Percentiles rank a stretch among this genome's conserved stretches.
These are phyloP conservation scores for Aratinga solstitialis DNA, from an alignment of 2,797 vertebrate species.

Conservation along the genomic window DNA sequence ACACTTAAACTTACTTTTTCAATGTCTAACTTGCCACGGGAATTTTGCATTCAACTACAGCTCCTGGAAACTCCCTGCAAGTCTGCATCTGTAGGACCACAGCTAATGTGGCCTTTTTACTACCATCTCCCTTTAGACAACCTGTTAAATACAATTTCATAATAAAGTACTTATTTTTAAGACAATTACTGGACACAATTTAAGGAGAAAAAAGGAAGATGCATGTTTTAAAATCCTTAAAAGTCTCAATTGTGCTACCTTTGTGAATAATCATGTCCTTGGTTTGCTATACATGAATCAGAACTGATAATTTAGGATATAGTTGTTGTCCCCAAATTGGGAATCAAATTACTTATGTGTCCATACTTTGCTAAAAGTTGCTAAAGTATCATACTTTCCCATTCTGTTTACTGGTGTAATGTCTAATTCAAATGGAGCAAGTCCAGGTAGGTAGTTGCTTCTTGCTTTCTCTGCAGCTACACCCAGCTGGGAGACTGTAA, in stretches of 20 bases:
- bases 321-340: not conserved
- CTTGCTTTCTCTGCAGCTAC: not conserved
- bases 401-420: not conserved
- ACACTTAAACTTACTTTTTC: not conserved
- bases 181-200: not conserved
- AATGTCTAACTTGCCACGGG: not conserved
- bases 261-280: not conserved
- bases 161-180: not conserved
- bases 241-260: not conserved
- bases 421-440: not conserved
- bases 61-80: not conserved
- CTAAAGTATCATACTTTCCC: not conserved
- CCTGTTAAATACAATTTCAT: not conserved
- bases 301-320: not conserved
- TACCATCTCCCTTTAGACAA: not conserved
- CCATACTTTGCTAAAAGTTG: not conserved
- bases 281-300: not conserved
- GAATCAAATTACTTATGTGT: not conserved
- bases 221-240: rapidly evolving
- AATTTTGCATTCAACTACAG: not conserved
- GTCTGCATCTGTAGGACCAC: not conserved
- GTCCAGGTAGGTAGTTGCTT: rapidly evolving
- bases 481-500: not conserved
- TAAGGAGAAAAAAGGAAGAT: not conserved
- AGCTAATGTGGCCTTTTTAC: not conserved